Evolutionary conservation across 2,113 vertebrate species (phyloP).

Genomic region (Climacteris rufus): DNA sequence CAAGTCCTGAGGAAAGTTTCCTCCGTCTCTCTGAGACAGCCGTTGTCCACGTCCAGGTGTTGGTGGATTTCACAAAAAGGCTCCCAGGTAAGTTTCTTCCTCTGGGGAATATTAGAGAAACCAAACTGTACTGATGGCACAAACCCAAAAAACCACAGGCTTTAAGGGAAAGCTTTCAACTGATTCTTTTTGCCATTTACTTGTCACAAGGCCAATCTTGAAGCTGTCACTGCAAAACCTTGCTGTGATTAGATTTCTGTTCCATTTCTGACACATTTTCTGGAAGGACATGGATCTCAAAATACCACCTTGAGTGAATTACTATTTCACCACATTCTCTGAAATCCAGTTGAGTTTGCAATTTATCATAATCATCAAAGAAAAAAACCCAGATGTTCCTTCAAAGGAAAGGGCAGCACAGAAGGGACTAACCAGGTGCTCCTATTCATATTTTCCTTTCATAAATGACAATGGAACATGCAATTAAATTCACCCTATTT

Average conservation of each 20-base stretch:
- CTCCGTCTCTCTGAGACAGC: constrained; percentile 72
- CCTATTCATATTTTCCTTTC: background rate
- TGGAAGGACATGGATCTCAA: background rate
- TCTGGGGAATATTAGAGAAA: background rate
- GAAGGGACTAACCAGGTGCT: background rate
- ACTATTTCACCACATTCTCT: background rate
- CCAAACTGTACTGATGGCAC: background rate
- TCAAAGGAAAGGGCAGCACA: background rate
- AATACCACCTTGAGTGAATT: background rate
- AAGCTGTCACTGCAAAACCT: background rate
- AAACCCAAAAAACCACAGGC: background rate
- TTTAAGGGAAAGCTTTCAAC: background rate
- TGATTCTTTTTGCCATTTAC: background rate
- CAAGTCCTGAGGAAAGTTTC: constrained; percentile 75
- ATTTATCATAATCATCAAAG: background rate
- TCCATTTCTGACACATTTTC: background rate
- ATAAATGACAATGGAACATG: background rate
- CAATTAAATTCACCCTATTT: background rate
- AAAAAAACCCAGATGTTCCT: background rate
- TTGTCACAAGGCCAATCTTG: background rate
- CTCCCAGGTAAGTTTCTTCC: constrained; percentile 73
- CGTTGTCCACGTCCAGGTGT: constrained; percentile 74
- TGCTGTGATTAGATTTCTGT: background rate
- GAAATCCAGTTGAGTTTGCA: background rate
- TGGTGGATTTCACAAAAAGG: constrained; percentile 86